These are phyloP conservation scores for Metopia argyrocephala DNA, from an alignment of 2,888 invertebrate species.

Conservation along the genomic window DNA sequence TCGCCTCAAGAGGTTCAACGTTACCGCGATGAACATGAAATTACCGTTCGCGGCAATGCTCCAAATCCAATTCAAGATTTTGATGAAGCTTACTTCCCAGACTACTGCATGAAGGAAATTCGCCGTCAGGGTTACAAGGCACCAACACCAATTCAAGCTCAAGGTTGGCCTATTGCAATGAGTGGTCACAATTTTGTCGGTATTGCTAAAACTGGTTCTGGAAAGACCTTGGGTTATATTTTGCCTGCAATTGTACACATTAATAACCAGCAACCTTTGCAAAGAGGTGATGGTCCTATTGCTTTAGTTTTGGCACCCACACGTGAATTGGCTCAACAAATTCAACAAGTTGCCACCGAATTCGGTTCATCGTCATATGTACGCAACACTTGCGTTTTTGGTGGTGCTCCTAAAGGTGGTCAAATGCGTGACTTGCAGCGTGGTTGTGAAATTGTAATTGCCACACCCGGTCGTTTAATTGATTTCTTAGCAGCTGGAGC, in stretches of 20 bases:
- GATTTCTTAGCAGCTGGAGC: slow-evolving; percentile 91
- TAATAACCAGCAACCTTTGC: slow-evolving; percentile 87
- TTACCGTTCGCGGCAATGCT: slow-evolving; percentile 86
- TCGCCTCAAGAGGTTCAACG: slow-evolving; percentile 86
- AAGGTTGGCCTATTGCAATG: slow-evolving; percentile 93
- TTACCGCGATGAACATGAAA: slow-evolving; percentile 84
- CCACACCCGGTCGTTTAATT: slow-evolving; percentile 94
- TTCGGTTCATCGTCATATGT: slow-evolving; percentile 90
- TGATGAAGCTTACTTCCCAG: slow-evolving; percentile 88
- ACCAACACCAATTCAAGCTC: slow-evolving; percentile 92
- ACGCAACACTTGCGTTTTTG: slow-evolving; percentile 92
- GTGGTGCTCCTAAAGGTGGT: slow-evolving; percentile 91
- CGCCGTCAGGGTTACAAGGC: slow-evolving; percentile 84
- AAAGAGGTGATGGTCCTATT: slow-evolving; percentile 91
- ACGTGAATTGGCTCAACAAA: slow-evolving; percentile 89
- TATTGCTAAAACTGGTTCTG: slow-evolving; percentile 91
- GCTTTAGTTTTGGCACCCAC: slow-evolving; percentile 89
- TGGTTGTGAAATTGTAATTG: slow-evolving; percentile 93
- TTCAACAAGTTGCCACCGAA: slow-evolving; percentile 89
- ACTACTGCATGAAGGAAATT: slow-evolving; percentile 84
- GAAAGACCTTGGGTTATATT: slow-evolving; percentile 89
- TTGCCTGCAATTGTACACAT: slow-evolving; percentile 93
- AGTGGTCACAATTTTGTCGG: slow-evolving; percentile 91
- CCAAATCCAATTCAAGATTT: slow-evolving; percentile 89
- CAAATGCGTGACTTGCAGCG: slow-evolving; percentile 87